A percentile compares a stretch with the other conserved stretches of the same genome.
phyloP scores from a whole-genome alignment of 2,113 vertebrate genomes.

The Paradoxurus hermaphroditus region DNA sequence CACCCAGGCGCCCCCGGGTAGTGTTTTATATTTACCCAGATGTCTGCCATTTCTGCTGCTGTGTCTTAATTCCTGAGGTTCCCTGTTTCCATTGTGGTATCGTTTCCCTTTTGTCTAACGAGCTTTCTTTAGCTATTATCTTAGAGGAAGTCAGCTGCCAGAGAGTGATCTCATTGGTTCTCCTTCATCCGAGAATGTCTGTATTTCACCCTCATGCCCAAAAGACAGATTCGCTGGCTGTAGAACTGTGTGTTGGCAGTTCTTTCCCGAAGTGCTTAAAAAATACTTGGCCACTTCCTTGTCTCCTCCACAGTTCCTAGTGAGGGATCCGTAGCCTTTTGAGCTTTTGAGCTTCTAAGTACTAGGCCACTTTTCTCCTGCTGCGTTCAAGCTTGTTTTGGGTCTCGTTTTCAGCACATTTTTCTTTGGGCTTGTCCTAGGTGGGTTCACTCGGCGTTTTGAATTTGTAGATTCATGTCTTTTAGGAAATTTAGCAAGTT shows the following conservation, averaged over 20 bases:
- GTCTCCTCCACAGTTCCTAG: not conserved
- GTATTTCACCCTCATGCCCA: constrained; percentile 1
- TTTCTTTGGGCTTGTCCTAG: not conserved
- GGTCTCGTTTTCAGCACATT: not conserved
- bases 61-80: not conserved
- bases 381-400: not conserved
- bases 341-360: not conserved
- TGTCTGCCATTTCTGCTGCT: not conserved
- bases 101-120: constrained; percentile 5
- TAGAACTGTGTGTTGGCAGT: not conserved
- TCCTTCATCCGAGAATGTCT: not conserved
- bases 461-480: not conserved
- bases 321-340: not conserved
- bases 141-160: not conserved
- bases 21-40: not conserved
- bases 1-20: too few relatives aligned
- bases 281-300: not conserved
- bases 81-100: not conserved
- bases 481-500: not conserved
- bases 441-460: not conserved
- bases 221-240: not conserved
- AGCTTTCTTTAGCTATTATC: not conserved
- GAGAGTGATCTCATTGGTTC: not conserved
- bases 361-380: not conserved
- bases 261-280: not conserved